Conservation (phyloP, 2,888 invertebrate genomes). For the Scelioninae gen. 1 region DNA sequence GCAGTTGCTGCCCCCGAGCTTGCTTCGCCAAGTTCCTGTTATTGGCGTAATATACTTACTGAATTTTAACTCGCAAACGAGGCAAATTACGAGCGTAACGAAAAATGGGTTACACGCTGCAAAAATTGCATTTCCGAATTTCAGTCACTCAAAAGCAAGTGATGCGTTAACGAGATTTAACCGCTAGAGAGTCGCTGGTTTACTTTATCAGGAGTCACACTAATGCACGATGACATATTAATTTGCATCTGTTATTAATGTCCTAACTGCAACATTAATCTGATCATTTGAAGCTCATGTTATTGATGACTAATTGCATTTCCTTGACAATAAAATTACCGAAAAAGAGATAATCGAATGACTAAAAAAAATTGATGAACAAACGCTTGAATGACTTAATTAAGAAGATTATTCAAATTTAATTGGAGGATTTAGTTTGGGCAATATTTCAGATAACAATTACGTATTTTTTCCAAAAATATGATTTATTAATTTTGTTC, state of each 20-base stretch:
- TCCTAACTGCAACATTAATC: constrained; percentile 9
- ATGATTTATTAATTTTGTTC: no score
- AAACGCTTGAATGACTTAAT: no score
- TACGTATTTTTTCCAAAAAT: no score
- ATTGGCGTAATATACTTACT: constrained; percentile 43
- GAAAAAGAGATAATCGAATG: background rate
- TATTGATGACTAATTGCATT: constrained; percentile 4
- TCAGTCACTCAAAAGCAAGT: background rate
- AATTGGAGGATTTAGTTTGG: no score
- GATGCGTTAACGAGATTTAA: no score
- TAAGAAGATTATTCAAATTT: no score
- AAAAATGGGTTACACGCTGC: constrained; percentile 17
- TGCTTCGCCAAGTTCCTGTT: constrained; percentile 43
- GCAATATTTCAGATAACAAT: no score
- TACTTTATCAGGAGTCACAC: no score
- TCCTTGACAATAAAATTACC: background rate
- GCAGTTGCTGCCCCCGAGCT: constrained; percentile 33
- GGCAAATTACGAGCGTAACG: constrained; percentile 10
- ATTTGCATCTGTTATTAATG: constrained; percentile 2
- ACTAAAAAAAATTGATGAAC: no score
- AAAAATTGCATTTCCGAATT: constrained; percentile 4
- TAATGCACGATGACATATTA: background rate
- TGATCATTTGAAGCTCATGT: background rate
- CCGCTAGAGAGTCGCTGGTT: no score
- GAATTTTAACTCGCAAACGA: constrained; percentile 35